Percentiles rank a stretch among this genome's conserved stretches.
phyloP scores from a whole-genome alignment of 2,113 vertebrate genomes.

The Heterotilapia buettikoferi region DNA sequence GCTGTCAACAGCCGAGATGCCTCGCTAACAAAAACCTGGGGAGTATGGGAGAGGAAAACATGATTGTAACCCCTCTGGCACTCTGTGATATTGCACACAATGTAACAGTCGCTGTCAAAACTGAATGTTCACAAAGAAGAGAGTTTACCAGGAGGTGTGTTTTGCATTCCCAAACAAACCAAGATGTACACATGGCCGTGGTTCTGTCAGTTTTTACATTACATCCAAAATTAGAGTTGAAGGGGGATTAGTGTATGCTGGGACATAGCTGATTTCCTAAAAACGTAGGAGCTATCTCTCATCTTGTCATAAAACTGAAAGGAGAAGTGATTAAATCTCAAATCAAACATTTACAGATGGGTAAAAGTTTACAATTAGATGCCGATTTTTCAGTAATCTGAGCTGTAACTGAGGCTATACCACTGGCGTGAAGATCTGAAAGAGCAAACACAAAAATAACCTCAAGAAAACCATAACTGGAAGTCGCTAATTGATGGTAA shows the following conservation, averaged over 20 bases:
- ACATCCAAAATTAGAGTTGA: neutral
- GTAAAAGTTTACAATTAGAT: neutral
- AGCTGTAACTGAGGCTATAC: neutral
- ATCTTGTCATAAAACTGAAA: slow-evolving; percentile 34
- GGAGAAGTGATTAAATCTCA: neutral
- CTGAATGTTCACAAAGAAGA: slow-evolving; percentile 6
- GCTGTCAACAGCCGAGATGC: slow-evolving; percentile 51
- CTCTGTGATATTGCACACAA: slow-evolving; percentile 38
- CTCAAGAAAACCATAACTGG: neutral
- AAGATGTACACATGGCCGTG: neutral
- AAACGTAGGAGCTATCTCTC: slow-evolving; percentile 39
- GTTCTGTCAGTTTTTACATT: neutral
- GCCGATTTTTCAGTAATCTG: neutral
- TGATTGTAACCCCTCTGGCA: slow-evolving; percentile 67
- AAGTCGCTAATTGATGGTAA: neutral
- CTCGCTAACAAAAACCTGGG: slow-evolving; percentile 53
- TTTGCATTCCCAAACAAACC: slow-evolving; percentile 12
- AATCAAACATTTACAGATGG: neutral
- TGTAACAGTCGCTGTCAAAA: slow-evolving; percentile 10
- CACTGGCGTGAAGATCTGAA: neutral
- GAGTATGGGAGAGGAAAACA: slow-evolving; percentile 60
- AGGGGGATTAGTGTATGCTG: slow-evolving; percentile 36
- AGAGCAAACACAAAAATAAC: neutral
- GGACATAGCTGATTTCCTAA: slow-evolving; percentile 65
- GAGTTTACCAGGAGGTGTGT: neutral